Conservation (phyloP, 2,888 invertebrate species). For the Pristionchus exspectatus region DNA sequence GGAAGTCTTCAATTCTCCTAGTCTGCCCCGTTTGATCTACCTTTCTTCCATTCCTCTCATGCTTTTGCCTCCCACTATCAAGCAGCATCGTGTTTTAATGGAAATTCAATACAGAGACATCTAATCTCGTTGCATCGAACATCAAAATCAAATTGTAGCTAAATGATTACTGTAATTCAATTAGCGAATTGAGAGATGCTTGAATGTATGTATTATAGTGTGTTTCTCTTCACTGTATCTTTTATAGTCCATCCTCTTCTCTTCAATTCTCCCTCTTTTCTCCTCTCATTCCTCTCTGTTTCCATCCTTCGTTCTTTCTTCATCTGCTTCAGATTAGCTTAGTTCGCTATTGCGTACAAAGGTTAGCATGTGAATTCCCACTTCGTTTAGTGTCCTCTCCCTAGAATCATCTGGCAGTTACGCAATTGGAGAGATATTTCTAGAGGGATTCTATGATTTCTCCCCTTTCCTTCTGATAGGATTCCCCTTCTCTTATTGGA, state of each 20-base stretch:
- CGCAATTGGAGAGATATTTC: neutral
- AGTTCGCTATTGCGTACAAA: conserved; percentile 24
- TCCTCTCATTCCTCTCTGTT: conserved; percentile 15
- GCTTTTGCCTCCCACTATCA: conserved; percentile 16
- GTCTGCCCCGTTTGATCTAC: conserved; percentile 12
- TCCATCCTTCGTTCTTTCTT: conserved; percentile 24
- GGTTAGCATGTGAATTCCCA: conserved; percentile 19
- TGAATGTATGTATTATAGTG: neutral
- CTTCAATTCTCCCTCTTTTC: conserved; percentile 31
- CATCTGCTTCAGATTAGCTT: conserved; percentile 47
- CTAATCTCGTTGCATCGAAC: neutral
- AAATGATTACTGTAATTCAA: neutral
- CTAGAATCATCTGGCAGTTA: neutral
- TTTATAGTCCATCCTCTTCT: conserved; percentile 30
- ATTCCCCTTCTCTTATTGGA: neutral
- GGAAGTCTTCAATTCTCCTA: conserved; percentile 31
- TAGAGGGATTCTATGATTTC: neutral
- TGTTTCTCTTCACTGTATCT: conserved; percentile 4
- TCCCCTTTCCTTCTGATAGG: neutral
- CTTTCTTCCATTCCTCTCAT: neutral
- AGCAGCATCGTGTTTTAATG: conserved; percentile 20
- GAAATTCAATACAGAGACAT: conserved; percentile 25
- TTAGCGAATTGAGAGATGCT: conserved; percentile 12
- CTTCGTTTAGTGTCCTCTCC: conserved; percentile 1
- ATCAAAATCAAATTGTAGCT: neutral